Evolutionary conservation across 2,797 vertebrate genomes (phyloP), one percentile per base, ranked within the genome.

Genomic region (Rallus crepitans): DNA sequence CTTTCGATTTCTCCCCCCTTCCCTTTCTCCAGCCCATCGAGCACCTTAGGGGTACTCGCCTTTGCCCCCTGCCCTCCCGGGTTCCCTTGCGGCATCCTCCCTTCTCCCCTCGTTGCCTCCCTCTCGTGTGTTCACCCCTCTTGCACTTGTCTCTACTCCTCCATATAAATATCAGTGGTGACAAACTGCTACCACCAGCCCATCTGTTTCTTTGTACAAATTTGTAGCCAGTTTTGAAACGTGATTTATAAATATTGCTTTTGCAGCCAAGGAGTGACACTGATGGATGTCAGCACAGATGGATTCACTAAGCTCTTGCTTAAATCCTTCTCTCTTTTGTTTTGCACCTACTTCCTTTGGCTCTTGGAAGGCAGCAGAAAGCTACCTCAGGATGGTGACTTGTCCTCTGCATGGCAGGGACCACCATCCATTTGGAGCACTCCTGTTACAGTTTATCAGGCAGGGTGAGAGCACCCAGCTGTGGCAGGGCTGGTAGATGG

Each of bases 261-360:
- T 96, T 97, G 96, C 90, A 97, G 98, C 98, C 94, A 97, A 98
- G 96, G 97, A 95, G 95, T 98, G 98, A 98, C 97, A 96, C 98
- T 99, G 98, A 99, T 99, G 96, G 97, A 99, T 98, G 97, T 98
- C 97, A 96, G 85, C 90, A 95, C 96, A 99, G 99, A 99, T 99
- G 98, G 98, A 99, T 98, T 97, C 96, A 78, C 94, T 85, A 71
- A 91, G 91, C 86, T 82, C 82, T 85, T 57, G 60, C 93, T 95
- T 95, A 95, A 97, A 95, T 95, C 86, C 91, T 64, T 71, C 55
- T 92, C 77, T 83, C 57, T 85, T 90, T 87, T 75, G 61, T 93
- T 90, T 82, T 86, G 84, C 69, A 92, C 93, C 97, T 79, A 77
- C 78, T 82, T 85, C 88, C 66, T 70, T 89, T 5, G 1, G 65